These are phyloP conservation scores for Callosobruchus maculatus DNA, from an alignment of 2,888 invertebrate species.

Conservation along the genomic window DNA sequence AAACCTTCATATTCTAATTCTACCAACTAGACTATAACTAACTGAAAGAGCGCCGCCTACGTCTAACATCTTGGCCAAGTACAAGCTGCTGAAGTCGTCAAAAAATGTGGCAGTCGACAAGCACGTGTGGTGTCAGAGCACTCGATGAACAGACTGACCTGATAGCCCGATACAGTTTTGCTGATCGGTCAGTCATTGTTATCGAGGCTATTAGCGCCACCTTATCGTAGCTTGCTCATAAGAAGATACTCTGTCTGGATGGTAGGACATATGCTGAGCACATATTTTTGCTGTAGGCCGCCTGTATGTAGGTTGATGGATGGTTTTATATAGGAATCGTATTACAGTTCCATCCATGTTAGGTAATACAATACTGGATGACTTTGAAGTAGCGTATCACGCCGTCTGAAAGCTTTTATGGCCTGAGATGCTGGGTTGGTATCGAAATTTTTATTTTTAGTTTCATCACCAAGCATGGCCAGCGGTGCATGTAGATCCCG, in stretches of 20 bases:
- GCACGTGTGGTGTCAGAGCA: background rate
- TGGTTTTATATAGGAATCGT: background rate
- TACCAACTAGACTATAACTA: background rate
- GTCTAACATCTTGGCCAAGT: background rate
- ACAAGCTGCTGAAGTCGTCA: background rate
- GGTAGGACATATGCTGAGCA: background rate
- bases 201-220: background rate
- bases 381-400: too few species aligned
- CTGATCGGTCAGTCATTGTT: background rate
- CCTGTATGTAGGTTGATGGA: background rate
- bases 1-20: too few species aligned
- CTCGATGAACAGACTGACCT: background rate
- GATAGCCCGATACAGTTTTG: background rate
- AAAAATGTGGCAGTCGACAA: background rate
- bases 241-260: background rate
- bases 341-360: background rate
- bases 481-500: too few species aligned
- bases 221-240: background rate
- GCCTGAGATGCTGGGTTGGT: too few species aligned
- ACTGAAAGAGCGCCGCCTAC: background rate
- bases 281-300: background rate
- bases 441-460: too few species aligned
- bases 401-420: too few species aligned
- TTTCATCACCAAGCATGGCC: too few species aligned
- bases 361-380: too few species aligned